Conservation (phyloP, 2,888 invertebrate species). For the Syrphus vitripennis region DNA sequence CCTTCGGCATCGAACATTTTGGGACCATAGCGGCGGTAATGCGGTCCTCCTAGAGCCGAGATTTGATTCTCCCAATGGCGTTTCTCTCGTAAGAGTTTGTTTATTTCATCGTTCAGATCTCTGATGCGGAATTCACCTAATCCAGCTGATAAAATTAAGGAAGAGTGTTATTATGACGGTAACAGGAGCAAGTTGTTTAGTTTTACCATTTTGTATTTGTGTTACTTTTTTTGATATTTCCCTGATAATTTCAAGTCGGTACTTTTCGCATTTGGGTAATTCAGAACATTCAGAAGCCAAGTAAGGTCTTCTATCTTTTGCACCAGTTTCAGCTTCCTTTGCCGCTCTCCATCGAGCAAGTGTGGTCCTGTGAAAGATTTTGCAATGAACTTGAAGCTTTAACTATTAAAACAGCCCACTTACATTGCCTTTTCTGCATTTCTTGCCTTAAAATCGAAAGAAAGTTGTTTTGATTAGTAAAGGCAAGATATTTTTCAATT, state of each 20-base stretch:
- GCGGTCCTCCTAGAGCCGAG: slow-evolving; percentile 96
- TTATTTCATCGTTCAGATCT: slow-evolving; percentile 99
- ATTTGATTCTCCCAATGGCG: slow-evolving; percentile 99
- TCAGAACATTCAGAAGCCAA: slow-evolving; percentile 97
- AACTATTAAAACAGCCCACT: slow-evolving; percentile 81
- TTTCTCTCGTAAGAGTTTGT: slow-evolving; percentile 97
- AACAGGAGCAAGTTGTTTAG: not conserved
- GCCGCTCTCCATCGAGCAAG: slow-evolving; percentile 99
- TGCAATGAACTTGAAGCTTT: not conserved
- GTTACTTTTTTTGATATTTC: slow-evolving; percentile 99
- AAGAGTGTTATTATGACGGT: not conserved
- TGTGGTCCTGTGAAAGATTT: slow-evolving; percentile 87
- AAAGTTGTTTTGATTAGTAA: not conserved
- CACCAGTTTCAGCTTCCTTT: slow-evolving; percentile 94
- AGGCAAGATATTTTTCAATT: not conserved
- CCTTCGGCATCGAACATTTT: slow-evolving; percentile 96
- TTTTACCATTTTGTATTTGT: slow-evolving; percentile 96
- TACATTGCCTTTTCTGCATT: slow-evolving; percentile 99
- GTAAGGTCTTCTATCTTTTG: slow-evolving; percentile 94
- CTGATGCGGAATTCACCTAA: slow-evolving; percentile 99
- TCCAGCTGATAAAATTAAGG: slow-evolving; percentile 86
- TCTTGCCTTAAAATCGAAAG: slow-evolving; percentile 87
- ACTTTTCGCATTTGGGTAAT: slow-evolving; percentile 95
- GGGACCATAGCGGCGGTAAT: slow-evolving; percentile 94
- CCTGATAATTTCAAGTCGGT: slow-evolving; percentile 97